Evolutionary conservation across 2,113 vertebrate species (phyloP).

Genomic region (Boulengeromyrus knoepffleri): DNA sequence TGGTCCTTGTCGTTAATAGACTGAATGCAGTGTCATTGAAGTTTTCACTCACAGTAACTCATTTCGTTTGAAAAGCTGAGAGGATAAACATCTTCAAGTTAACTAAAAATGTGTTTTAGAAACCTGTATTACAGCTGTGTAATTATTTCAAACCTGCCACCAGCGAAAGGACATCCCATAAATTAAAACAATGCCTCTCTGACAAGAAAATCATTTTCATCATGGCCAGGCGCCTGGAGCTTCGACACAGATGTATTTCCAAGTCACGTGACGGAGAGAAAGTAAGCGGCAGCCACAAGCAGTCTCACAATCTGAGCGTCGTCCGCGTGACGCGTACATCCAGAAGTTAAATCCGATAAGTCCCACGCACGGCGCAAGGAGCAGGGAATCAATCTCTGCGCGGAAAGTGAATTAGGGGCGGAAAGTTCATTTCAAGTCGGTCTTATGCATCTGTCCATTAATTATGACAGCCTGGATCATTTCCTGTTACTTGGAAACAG

Average conservation of each 20-base stretch:
- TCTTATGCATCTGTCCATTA: background rate
- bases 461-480: background rate
- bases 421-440: background rate
- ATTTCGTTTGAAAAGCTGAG: background rate
- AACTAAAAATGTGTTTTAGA: background rate
- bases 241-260: background rate
- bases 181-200: background rate
- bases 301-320: background rate
- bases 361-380: background rate
- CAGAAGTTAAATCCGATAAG: background rate
- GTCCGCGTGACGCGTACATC: background rate
- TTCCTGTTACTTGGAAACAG: background rate
- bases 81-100: background rate
- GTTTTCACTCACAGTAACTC: background rate
- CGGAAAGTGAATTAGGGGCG: background rate
- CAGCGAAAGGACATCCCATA: background rate
- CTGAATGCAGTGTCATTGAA: background rate
- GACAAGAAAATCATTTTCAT: background rate
- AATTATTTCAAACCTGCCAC: slow-evolving; percentile 3
- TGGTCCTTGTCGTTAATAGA: background rate
- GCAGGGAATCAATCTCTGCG: background rate
- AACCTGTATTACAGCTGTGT: background rate
- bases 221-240: background rate
- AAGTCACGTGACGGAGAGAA: background rate
- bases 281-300: background rate